Conservation (phyloP, 2,888 invertebrate species). For the Drosophila conformis region DNA sequence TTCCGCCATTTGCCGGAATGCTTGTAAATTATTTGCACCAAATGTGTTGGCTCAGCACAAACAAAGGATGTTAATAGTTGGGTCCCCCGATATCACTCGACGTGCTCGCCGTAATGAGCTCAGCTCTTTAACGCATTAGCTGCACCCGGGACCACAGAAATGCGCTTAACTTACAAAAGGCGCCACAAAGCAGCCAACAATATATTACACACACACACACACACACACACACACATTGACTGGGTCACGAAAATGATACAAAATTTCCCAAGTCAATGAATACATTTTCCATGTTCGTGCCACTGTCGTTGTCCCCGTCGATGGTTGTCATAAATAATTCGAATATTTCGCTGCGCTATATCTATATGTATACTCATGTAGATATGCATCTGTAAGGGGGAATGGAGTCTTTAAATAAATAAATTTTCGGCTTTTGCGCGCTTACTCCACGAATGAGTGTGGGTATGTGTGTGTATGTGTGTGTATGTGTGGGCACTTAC, state of each 20-base stretch:
- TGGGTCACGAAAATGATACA: constrained; percentile 37
- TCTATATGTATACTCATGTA: constrained; percentile 9
- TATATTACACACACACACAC: constrained; percentile 27
- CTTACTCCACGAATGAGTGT: constrained; percentile 1
- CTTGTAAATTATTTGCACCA: constrained; percentile 70
- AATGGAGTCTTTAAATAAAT: constrained; percentile 46
- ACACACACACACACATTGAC: constrained; percentile 5
- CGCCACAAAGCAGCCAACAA: constrained; percentile 61
- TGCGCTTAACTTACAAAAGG: constrained; percentile 59
- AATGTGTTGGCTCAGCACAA: constrained; percentile 53
- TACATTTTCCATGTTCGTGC: constrained; percentile 5
- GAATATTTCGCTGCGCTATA: constrained; percentile 46
- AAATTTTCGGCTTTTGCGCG: constrained; percentile 48
- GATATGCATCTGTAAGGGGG: not conserved
- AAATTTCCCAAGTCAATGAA: constrained; percentile 35
- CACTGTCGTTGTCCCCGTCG: constrained; percentile 17
- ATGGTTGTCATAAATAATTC: constrained; percentile 66
- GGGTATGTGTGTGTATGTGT: constrained; percentile 2
- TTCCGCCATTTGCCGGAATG: constrained; percentile 49
- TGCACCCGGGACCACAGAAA: constrained; percentile 44
- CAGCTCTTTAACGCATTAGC: constrained; percentile 78
- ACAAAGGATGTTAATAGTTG: constrained; percentile 67
- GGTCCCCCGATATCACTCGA: constrained; percentile 15
- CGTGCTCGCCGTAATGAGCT: constrained; percentile 60
- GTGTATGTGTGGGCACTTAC: constrained; percentile 19